Evolutionary conservation across 1,140 invertebrate species (phyloP).

Genomic region (Cydia splendana): DNA sequence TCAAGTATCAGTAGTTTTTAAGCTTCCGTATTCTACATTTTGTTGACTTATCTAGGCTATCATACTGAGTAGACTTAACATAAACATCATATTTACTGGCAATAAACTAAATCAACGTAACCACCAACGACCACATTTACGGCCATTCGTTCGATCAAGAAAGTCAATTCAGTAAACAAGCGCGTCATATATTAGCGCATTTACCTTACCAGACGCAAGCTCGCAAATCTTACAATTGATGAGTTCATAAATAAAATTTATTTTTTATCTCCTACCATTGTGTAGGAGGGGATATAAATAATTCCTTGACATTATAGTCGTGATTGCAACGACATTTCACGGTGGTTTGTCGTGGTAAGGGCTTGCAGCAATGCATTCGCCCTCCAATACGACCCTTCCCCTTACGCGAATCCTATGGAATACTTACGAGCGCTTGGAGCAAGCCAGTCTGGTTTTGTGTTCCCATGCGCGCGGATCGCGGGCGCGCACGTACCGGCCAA

Average conservation of each 20-base stretch:
- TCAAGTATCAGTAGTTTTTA: background rate
- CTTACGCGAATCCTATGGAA: slow-evolving; percentile 77
- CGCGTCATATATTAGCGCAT: slow-evolving; percentile 55
- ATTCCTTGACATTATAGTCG: slow-evolving; percentile 43
- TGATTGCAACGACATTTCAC: slow-evolving; percentile 46
- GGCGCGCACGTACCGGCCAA: slow-evolving; percentile 52
- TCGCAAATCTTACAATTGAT: slow-evolving; percentile 52
- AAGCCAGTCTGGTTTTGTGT: slow-evolving; percentile 77
- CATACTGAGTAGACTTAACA: slow-evolving; percentile 10
- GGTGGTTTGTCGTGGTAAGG: slow-evolving; percentile 58
- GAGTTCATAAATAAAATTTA: slow-evolving; percentile 37
- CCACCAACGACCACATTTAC: slow-evolving; percentile 34
- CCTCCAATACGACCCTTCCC: slow-evolving; percentile 76
- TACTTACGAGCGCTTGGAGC: slow-evolving; percentile 75
- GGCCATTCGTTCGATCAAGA: slow-evolving; percentile 45
- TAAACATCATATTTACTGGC: slow-evolving; percentile 29
- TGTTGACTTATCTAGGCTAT: background rate
- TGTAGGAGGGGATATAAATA: slow-evolving; percentile 30
- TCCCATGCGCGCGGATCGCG: slow-evolving; percentile 68
- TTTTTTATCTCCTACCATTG: slow-evolving; percentile 27
- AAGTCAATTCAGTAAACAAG: slow-evolving; percentile 49
- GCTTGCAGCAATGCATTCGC: slow-evolving; percentile 71
- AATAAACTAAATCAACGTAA: slow-evolving; percentile 35
- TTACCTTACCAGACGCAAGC: slow-evolving; percentile 45
- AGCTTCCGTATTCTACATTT: slow-evolving; percentile 8